Percentiles rank a stretch among this genome's conserved stretches.
phyloP scores from a whole-genome alignment of 1,140 invertebrate species.

The Scaptomyza graminum region DNA sequence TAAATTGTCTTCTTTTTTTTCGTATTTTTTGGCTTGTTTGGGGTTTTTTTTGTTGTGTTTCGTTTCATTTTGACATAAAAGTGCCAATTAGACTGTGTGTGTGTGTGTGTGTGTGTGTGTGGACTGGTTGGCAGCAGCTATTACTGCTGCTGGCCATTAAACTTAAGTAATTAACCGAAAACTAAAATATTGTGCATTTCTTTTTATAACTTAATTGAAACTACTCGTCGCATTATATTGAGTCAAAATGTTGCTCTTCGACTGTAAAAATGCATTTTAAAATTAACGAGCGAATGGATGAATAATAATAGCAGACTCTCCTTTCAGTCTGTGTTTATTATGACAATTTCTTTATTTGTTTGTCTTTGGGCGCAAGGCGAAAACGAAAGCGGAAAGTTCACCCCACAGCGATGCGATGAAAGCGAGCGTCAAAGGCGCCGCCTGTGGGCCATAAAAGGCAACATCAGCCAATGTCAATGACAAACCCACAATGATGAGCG shows the following conservation, averaged over 20 bases:
- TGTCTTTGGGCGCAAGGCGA: constrained; percentile 49
- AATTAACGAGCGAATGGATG: constrained; percentile 75
- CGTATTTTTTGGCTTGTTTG: not conserved
- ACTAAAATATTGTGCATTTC: constrained; percentile 45
- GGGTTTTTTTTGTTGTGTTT: constrained; percentile 27
- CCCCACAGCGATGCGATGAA: constrained; percentile 22
- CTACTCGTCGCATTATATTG: constrained; percentile 60
- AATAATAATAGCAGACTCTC: constrained; percentile 27
- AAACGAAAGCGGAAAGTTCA: constrained; percentile 34
- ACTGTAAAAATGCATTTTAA: constrained; percentile 61
- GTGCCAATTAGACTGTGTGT: constrained; percentile 64
- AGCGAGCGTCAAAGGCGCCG: constrained; percentile 52
- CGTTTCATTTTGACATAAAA: constrained; percentile 61
- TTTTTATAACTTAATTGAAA: constrained; percentile 78
- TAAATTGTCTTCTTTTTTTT: constrained; percentile 37
- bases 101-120: constrained; percentile 4
- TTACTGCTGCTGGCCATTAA: constrained; percentile 45
- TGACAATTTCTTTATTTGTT: constrained; percentile 80
- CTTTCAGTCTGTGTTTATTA: constrained; percentile 62
- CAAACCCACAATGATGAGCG: constrained; percentile 41
- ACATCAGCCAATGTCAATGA: constrained; percentile 72
- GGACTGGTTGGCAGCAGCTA: constrained; percentile 18
- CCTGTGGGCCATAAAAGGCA: constrained; percentile 70
- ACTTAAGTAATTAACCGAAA: constrained; percentile 77
- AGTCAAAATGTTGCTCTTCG: constrained; percentile 26